Conservation (phyloP, 2,113 vertebrate genomes). For the Phalacrocorax brasilianus region DNA sequence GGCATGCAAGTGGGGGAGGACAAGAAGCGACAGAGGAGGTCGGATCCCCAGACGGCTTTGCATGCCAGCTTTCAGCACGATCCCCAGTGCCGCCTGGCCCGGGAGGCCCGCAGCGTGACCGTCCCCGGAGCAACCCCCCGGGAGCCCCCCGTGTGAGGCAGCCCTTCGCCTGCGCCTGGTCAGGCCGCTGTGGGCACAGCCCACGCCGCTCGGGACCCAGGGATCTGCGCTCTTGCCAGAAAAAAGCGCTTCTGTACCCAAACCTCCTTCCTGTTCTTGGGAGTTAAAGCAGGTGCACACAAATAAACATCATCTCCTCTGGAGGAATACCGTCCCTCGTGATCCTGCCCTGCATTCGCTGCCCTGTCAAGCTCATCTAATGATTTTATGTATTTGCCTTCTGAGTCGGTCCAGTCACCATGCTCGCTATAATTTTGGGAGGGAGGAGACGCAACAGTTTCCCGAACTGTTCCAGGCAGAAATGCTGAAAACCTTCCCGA, state of each 20-base stretch:
- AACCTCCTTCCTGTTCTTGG: neutral
- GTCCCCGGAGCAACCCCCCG: neutral
- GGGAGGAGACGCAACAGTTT: neutral
- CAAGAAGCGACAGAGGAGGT: neutral
- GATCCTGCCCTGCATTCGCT: accelerated
- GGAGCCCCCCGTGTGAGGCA: accelerated
- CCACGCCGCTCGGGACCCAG: accelerated
- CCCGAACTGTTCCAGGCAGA: neutral
- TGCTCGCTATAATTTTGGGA: accelerated
- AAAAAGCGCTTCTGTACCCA: neutral
- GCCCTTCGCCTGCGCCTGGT: neutral
- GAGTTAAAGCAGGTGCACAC: neutral
- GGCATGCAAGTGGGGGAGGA: neutral
- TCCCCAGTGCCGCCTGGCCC: neutral
- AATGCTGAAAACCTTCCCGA: neutral
- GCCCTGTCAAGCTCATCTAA: neutral
- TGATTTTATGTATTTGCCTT: neutral
- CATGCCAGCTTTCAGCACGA: accelerated
- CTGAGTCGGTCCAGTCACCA: neutral
- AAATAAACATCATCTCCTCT: accelerated
- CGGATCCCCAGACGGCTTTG: accelerated
- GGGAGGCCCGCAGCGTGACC: accelerated
- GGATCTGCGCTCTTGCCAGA: neutral
- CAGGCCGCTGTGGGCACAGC: neutral
- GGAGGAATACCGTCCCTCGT: accelerated